Conservation (phyloP, 2,113 vertebrate species). For the Nothoprocta perdicaria region DNA sequence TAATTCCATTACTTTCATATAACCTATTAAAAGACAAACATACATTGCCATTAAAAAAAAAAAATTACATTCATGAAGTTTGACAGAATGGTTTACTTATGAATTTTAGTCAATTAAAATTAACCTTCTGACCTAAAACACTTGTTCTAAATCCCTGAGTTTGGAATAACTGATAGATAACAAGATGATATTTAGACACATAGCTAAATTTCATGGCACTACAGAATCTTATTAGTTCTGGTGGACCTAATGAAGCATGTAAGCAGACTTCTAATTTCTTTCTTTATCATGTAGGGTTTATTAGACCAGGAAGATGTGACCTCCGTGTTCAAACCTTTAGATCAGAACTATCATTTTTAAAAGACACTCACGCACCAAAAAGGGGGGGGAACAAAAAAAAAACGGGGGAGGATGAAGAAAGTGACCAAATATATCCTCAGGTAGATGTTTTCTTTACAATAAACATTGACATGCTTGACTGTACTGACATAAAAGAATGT, state of each 20-base stretch:
- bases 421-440: too few relatives aligned
- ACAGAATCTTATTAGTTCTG: not conserved
- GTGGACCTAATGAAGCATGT: not conserved
- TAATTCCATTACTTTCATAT: not conserved
- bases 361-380: too few relatives aligned
- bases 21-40: not conserved
- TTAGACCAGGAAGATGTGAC: not conserved
- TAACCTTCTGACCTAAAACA: not conserved
- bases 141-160: not conserved
- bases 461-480: too few relatives aligned
- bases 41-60: not conserved
- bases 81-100: not conserved
- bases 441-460: not conserved
- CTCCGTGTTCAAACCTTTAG: not conserved
- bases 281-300: not conserved
- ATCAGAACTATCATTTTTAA: not conserved
- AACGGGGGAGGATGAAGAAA: not conserved
- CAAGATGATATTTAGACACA: not conserved
- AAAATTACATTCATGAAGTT: not conserved
- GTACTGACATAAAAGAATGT: too few relatives aligned
- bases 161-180: not conserved
- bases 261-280: not conserved
- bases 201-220: not conserved
- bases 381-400: too few relatives aligned
- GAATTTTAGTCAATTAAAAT: not conserved